Conservation (phyloP, 2,113 vertebrate genomes). For the Brachypodius melanocephalos region DNA sequence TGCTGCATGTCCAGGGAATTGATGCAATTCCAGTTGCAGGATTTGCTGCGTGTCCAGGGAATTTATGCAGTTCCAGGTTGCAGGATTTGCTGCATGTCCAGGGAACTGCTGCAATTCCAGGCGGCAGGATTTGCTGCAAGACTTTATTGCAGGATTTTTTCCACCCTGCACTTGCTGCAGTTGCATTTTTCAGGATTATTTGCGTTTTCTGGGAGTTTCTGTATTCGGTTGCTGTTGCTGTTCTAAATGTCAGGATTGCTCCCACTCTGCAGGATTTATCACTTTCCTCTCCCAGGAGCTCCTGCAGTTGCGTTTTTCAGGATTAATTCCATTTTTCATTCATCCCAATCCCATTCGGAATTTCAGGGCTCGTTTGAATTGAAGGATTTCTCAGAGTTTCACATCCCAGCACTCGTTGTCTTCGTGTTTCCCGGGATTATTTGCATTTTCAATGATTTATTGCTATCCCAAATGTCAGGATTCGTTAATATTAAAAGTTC, state of each 20-base stretch:
- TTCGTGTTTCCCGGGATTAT: neutral
- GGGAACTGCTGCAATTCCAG: too few relatives aligned
- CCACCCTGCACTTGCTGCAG: fast-evolving
- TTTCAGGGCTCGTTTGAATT: neutral
- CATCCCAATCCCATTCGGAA: too few relatives aligned
- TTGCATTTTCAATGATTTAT: neutral
- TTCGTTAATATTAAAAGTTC: neutral
- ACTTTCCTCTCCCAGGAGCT: neutral
- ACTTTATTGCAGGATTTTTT: fast-evolving
- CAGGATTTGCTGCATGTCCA: too few relatives aligned
- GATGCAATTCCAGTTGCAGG: neutral
- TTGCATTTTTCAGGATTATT: neutral
- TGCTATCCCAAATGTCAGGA: neutral
- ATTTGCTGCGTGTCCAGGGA: too few relatives aligned
- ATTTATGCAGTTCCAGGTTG: too few relatives aligned
- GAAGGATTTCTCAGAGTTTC: neutral
- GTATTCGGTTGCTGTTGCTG: neutral
- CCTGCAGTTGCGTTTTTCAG: neutral
- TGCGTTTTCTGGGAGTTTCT: neutral
- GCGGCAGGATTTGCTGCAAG: too few relatives aligned
- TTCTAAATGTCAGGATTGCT: neutral
- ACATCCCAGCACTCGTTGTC: neutral
- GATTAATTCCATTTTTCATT: too few relatives aligned
- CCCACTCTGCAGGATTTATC: neutral
- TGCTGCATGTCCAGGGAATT: neutral